phyloP scores from a whole-genome alignment of 2,888 invertebrate genomes.

The Dynastes maya region DNA sequence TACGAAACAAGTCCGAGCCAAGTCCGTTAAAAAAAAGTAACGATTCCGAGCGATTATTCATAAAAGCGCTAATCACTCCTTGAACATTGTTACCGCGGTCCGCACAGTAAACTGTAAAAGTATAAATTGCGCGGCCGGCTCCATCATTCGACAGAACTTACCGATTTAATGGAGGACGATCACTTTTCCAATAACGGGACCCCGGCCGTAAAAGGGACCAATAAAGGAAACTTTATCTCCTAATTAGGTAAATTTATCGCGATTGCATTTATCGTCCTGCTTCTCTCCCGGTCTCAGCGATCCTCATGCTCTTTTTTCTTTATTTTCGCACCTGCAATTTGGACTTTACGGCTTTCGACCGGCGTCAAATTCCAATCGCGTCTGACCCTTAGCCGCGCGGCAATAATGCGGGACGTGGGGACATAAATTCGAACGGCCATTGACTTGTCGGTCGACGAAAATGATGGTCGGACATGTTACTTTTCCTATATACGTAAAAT shows the following conservation, averaged over 20 bases:
- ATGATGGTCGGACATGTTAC: no score
- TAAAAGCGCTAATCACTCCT: conserved; percentile 42
- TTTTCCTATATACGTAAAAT: no score
- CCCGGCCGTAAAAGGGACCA: conserved; percentile 33
- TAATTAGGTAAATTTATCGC: conserved; percentile 46
- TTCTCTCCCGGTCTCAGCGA: neutral
- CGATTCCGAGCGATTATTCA: conserved; percentile 21
- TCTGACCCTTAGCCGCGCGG: neutral
- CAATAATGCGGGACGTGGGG: neutral
- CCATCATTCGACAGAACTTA: conserved; percentile 37
- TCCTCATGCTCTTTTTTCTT: neutral
- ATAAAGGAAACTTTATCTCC: conserved; percentile 45
- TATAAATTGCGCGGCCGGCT: conserved; percentile 28
- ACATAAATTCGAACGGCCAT: conserved; percentile 5
- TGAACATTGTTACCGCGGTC: conserved; percentile 28
- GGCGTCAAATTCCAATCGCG: conserved; percentile 15
- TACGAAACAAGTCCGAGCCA: neutral
- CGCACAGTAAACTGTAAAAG: conserved; percentile 38
- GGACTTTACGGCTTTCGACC: neutral
- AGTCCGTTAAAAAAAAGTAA: conserved; percentile 16
- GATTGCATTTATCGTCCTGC: conserved; percentile 29
- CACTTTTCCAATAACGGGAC: conserved; percentile 38
- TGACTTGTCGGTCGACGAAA: neutral
- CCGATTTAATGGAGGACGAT: conserved; percentile 38
- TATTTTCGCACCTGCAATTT: conserved; percentile 40